Conservation (phyloP, 2,888 invertebrate genomes). For the Lapara coniferarum region DNA sequence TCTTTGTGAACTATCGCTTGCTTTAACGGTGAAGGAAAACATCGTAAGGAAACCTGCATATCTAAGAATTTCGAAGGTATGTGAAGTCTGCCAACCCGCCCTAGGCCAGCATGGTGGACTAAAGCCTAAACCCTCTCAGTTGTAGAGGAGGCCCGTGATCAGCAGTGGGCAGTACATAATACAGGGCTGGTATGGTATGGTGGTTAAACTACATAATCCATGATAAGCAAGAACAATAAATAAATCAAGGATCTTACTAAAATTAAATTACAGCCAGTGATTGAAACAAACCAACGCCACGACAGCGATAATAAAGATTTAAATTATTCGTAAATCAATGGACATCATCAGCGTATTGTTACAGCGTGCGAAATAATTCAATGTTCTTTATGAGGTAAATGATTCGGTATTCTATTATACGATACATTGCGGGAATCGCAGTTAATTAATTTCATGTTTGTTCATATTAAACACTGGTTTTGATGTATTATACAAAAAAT, state of each 20-base stretch:
- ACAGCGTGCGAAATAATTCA: slow-evolving; percentile 27
- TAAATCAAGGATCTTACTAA: not conserved
- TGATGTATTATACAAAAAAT: slow-evolving; percentile 33
- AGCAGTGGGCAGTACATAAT: no score
- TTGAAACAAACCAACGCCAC: not conserved
- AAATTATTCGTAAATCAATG: slow-evolving; percentile 14
- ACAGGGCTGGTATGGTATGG: no score
- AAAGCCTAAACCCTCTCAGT: no score
- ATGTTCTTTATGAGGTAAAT: slow-evolving; percentile 30
- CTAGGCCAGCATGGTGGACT: no score
- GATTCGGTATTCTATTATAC: slow-evolving; percentile 34
- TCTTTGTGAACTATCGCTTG: no score
- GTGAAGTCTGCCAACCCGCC: no score
- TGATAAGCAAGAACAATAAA: not conserved
- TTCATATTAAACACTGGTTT: slow-evolving; percentile 41
- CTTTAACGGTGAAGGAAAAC: no score
- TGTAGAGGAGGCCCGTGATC: no score
- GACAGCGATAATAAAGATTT: slow-evolving; percentile 2
- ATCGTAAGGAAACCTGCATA: no score
- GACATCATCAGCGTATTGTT: slow-evolving; percentile 25
- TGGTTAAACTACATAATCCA: no score
- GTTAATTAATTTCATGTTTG: slow-evolving; percentile 46
- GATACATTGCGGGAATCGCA: slow-evolving; percentile 36
- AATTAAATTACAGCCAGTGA: not conserved
- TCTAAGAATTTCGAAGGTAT: no score